Evolutionary conservation across 2,888 invertebrate genomes (phyloP).

Genomic region (Tetheella fluctuosa): DNA sequence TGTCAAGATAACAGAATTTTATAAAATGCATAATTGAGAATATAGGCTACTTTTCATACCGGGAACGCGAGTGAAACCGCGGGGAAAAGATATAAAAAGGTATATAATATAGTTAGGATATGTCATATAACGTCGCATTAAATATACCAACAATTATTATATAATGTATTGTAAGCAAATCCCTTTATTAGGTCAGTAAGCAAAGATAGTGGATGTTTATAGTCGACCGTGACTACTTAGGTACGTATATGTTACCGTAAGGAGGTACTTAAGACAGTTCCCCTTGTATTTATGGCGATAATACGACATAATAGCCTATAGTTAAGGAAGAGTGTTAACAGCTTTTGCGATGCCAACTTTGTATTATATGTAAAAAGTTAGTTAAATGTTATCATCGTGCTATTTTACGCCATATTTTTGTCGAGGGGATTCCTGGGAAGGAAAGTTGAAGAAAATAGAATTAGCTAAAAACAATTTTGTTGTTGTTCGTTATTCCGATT

Average conservation of each 20-base stretch:
- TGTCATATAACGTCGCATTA: no score
- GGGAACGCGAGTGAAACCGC: no score
- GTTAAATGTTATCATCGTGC: background rate
- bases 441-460: no score
- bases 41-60: no score
- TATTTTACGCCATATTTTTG: background rate
- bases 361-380: conserved; percentile 2
- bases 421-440: background rate
- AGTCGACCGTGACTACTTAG: background rate
- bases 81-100: no score
- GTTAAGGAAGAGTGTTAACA: conserved; percentile 7
- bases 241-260: background rate
- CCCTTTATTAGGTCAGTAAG: background rate
- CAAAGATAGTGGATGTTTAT: conserved; percentile 4
- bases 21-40: no score
- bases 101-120: no score
- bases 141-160: background rate
- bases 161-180: background rate
- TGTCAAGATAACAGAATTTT: no score
- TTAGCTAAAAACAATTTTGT: background rate
- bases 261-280: conserved; percentile 11
- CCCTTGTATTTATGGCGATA: conserved; percentile 11
- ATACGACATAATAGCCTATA: conserved; percentile 6
- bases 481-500: background rate
- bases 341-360: conserved; percentile 6